Evolutionary conservation across 2,888 invertebrate genomes (phyloP), one percentile per base, ranked within the genome.

Genomic region (Criorhina ranunculi): DNA sequence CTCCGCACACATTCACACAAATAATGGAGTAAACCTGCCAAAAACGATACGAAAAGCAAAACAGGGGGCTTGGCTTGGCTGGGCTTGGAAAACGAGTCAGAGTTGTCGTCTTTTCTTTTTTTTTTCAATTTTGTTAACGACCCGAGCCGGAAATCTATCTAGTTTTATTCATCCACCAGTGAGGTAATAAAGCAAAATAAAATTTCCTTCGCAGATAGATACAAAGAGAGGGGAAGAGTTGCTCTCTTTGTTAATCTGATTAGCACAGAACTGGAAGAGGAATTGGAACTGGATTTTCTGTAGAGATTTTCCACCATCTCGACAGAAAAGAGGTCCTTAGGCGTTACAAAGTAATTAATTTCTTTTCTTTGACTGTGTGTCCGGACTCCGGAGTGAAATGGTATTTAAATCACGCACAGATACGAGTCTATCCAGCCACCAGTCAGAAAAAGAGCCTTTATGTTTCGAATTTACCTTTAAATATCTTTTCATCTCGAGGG

Each of bases 371-470:
- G 62, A 64, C 37, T 76, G 67, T 75, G 17, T n/a, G n/a, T n/a
- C n/a, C n/a, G n/a, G n/a, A n/a, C n/a, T 49, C 42, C 35, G 8
- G 35, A 31, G 35, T 53, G 57, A 79, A 79, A 77, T 77, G 9
- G 82, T 77, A 77, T 82, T 82, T 77, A 77, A 82, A 77, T 72
- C 78, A 78, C 67, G 72, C 82, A 83, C 78, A 67, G 72, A 57
- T 72, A 66, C 42, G 31, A 24, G 17, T 44, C 29, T 57, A 57
- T 53, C 70, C 57, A 49, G 5, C 19, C 35, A 5, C 19, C 35
- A 62, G 31, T 19, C 29, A 49, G 46, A 7, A n/a, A n/a, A n/a
- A 49, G n/a, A 72, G 49, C 40, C 67, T 57, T 76, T 59, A 19
- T 37, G 33, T 59, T 70, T 59, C 17, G 33, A 51, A 44, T 46